Evolutionary conservation across 2,888 invertebrate species (phyloP).

Genomic region (Eupithecia subfuscata): DNA sequence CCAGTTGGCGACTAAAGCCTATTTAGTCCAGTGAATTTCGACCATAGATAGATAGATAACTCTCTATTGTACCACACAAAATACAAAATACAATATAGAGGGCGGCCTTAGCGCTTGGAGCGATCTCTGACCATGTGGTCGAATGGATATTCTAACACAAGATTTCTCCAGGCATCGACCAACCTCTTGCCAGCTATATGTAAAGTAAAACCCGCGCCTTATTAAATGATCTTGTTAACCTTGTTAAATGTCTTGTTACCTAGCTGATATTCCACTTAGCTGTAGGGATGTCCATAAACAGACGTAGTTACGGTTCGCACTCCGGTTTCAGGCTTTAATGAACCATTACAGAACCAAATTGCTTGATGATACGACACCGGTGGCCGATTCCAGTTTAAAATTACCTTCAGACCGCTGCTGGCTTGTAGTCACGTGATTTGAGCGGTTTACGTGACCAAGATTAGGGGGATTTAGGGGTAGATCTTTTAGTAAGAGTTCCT

Average conservation of each 20-base stretch:
- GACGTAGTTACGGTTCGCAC: constrained; percentile 52
- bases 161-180: background rate
- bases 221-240: no score
- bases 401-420: constrained; percentile 37
- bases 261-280: constrained; percentile 4
- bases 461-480: background rate
- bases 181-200: background rate
- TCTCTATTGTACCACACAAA: no score
- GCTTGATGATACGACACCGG: constrained; percentile 62
- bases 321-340: constrained; percentile 68
- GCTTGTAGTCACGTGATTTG: constrained; percentile 23
- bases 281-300: constrained; percentile 37
- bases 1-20: no score
- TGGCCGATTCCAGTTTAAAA: constrained; percentile 48
- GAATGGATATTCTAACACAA: background rate
- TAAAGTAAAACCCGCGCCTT: background rate
- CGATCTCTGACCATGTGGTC: no score
- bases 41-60: no score
- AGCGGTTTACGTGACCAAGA: constrained; percentile 3
- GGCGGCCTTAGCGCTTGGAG: no score
- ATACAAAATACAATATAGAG: no score
- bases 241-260: no score
- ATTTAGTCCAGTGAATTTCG: no score
- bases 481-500: background rate
- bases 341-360: constrained; percentile 67